Evolutionary conservation across 1,140 invertebrate species (phyloP).

Genomic region (Hylyphantes graminicola): DNA sequence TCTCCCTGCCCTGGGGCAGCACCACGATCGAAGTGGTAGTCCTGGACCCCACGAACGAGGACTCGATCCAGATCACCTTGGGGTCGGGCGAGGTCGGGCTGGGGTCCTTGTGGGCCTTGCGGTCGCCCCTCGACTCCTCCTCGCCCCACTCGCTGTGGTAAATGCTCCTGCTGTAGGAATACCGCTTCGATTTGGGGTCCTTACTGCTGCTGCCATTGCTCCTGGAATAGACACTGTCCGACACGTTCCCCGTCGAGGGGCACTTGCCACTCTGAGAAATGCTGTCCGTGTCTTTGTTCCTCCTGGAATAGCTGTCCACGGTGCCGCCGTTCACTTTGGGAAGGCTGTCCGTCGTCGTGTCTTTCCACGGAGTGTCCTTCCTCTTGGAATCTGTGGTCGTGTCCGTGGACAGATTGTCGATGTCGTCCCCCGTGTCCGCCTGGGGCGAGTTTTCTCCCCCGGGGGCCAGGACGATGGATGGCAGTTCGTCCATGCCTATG

Average conservation of each 20-base stretch:
- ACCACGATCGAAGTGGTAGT: slow-evolving; percentile 58
- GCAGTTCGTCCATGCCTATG: neutral
- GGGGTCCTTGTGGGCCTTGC: neutral
- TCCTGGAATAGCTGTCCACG: neutral
- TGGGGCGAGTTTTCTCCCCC: slow-evolving; percentile 24
- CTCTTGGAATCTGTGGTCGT: slow-evolving; percentile 25
- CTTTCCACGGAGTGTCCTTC: slow-evolving; percentile 22
- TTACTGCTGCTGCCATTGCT: slow-evolving; percentile 4
- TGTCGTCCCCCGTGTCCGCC: slow-evolving; percentile 50
- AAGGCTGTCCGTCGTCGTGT: neutral
- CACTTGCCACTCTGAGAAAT: neutral
- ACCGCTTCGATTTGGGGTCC: slow-evolving; percentile 40
- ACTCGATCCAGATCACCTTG: slow-evolving; percentile 59
- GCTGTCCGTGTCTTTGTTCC: no score
- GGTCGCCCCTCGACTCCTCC: slow-evolving; percentile 41
- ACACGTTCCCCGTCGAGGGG: neutral
- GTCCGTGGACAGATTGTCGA: slow-evolving; percentile 47
- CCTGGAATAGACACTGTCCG: neutral
- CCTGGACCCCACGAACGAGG: slow-evolving; percentile 56
- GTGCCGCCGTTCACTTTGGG: neutral
- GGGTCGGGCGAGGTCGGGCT: slow-evolving; percentile 17
- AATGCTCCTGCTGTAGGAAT: slow-evolving; percentile 53
- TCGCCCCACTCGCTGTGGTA: slow-evolving; percentile 54
- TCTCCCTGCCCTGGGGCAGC: neutral
- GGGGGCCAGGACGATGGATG: neutral